Conservation (phyloP, 2,888 invertebrate genomes). For the Amphipyra berbera region DNA sequence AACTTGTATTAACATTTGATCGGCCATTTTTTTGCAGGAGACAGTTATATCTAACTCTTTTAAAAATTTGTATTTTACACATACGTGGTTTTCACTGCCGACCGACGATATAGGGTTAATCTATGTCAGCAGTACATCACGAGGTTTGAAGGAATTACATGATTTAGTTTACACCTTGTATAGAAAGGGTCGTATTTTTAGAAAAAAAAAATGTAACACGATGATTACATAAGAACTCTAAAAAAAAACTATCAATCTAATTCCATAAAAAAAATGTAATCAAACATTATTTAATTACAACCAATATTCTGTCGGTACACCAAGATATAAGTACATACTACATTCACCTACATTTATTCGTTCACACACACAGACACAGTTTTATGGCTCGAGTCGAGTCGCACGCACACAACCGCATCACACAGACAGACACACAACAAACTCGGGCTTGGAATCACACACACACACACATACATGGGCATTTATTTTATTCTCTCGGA, state of each 20-base stretch:
- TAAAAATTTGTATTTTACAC: no score
- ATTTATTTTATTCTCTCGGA: slow-evolving; percentile 57
- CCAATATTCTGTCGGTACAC: slow-evolving; percentile 66
- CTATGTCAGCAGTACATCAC: no score
- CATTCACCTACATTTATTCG: slow-evolving; percentile 88
- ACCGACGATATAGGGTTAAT: no score
- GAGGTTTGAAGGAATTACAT: no score
- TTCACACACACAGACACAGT: slow-evolving; percentile 80
- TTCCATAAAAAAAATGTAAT: slow-evolving; percentile 16
- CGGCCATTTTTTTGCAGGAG: no score
- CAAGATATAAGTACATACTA: slow-evolving; percentile 80
- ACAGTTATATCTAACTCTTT: no score
- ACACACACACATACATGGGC: slow-evolving; percentile 10
- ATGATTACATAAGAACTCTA: slow-evolving; percentile 1
- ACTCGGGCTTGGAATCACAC: slow-evolving; percentile 21
- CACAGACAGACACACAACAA: slow-evolving; percentile 33
- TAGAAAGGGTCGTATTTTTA: no score
- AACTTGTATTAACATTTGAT: no score
- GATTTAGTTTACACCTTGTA: no score
- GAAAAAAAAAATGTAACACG: background rate
- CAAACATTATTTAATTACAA: slow-evolving; percentile 57
- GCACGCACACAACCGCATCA: slow-evolving; percentile 65
- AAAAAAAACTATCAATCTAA: slow-evolving; percentile 15
- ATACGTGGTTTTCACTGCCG: no score
- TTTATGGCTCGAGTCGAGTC: slow-evolving; percentile 74